These are phyloP conservation scores for Osmerus mordax DNA, from an alignment of 2,113 vertebrate genomes.

Conservation along the genomic window DNA sequence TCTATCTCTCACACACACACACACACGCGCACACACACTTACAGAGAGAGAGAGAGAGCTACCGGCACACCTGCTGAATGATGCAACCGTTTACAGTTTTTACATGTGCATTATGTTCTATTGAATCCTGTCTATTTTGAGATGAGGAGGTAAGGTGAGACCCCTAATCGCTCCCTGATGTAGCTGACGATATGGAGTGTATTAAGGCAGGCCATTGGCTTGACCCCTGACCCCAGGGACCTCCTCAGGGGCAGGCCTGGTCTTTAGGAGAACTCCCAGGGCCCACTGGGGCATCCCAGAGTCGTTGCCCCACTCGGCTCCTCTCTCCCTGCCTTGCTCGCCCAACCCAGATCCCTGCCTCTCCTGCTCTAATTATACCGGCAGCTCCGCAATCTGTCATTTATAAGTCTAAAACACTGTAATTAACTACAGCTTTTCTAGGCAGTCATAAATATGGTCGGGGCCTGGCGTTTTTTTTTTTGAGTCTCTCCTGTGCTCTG, in stretches of 20 bases:
- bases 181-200: slow-evolving; percentile 83
- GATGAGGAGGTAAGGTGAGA: background rate
- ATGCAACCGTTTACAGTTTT: background rate
- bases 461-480: slow-evolving; percentile 37
- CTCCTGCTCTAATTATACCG: slow-evolving; percentile 74
- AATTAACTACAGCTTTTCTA: slow-evolving; percentile 77
- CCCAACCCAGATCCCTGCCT: slow-evolving; percentile 46
- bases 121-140: background rate
- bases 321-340: slow-evolving; percentile 46
- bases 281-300: slow-evolving; percentile 67
- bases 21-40: background rate
- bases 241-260: slow-evolving; percentile 80
- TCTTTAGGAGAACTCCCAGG: slow-evolving; percentile 74
- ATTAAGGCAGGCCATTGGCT: slow-evolving; percentile 84
- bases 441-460: slow-evolving; percentile 75
- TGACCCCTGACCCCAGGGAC: slow-evolving; percentile 86
- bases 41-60: background rate
- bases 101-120: background rate
- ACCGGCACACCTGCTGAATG: background rate
- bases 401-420: slow-evolving; percentile 76
- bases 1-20: slow-evolving; percentile 15
- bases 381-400: slow-evolving; percentile 75
- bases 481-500: slow-evolving; percentile 39
- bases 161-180: slow-evolving; percentile 62
- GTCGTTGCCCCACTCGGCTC: slow-evolving; percentile 28